Percentiles rank a stretch among this genome's conserved stretches.
These are phyloP conservation scores for Cyrtodaria siliqua DNA, from an alignment of 2,888 invertebrate genomes.

Conservation along the genomic window DNA sequence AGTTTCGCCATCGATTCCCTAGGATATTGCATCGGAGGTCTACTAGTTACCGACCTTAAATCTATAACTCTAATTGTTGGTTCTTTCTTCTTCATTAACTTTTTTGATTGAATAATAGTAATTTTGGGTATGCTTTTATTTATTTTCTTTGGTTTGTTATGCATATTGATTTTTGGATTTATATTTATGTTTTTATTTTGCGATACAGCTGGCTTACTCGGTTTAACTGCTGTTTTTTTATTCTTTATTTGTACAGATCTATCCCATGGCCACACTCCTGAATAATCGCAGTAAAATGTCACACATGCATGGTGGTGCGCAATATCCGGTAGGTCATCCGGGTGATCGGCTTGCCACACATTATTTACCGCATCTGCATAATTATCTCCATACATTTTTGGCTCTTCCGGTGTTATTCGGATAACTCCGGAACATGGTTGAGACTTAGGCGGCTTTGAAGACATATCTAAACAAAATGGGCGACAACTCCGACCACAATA, in stretches of 20 bases:
- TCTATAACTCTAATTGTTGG: too few relatives aligned
- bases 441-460: conserved; percentile 44
- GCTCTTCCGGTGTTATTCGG: conserved; percentile 50
- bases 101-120: too few relatives aligned
- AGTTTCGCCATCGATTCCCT: too few relatives aligned
- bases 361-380: conserved; percentile 61
- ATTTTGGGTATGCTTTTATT: too few relatives aligned
- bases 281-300: conserved; percentile 64
- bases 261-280: conserved; percentile 63
- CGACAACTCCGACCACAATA: conserved; percentile 60
- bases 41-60: too few relatives aligned
- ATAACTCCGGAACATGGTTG: conserved; percentile 59
- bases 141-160: too few relatives aligned
- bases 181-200: too few relatives aligned
- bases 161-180: too few relatives aligned
- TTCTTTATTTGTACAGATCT: conserved; percentile 23
- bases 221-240: neutral
- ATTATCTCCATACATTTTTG: conserved; percentile 57
- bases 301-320: conserved; percentile 25
- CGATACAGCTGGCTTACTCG: too few relatives aligned
- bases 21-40: too few relatives aligned
- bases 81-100: too few relatives aligned
- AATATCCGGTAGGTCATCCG: conserved; percentile 54
- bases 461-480: conserved; percentile 53
- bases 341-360: conserved; percentile 49